Base-by-base conservation (phyloP, 1,140 invertebrate species). In the Carposina sasakii region DNA sequence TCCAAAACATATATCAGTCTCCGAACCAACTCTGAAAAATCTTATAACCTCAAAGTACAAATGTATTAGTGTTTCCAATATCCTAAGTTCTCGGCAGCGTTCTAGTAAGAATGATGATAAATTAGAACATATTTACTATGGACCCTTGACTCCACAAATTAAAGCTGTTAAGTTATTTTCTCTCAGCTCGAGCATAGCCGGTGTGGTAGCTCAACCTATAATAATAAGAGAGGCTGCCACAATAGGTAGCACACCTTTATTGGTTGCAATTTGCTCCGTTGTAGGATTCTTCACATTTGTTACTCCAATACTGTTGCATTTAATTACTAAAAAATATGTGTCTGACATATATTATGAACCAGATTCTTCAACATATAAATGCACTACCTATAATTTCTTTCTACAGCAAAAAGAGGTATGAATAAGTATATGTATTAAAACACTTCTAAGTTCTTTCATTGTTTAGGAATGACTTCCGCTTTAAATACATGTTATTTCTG, bases 271-370 rank as follows among this genome's bases (percentile, higher is more conserved):
- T 3, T 91, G 89, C 57, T 86, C 88, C 1, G 82, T 92, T 31
- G 85, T 94, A 1, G 91, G 91, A 17, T 89, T 96, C 57, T 94
- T 96, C 67, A 92, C 94, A 3, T 90, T 96, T 61, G 81, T 90
- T 0, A 96, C 94, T 3, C 96, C 96, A 1, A 33, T 96, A 15
- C 67, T 97, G 19, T 81, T 98, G 49, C 94, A 98, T 85, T 84
- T 89, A 3, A 82, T 97, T 12, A 91, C 93, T 2, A 96, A 92
- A 64, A 94, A 94, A 78, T 98, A 98, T 87, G 91, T 97, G 0
- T 91, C 89, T 0, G 82, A 90, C 51, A 79, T 98, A 2, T 85
- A 91, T 49, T 96, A 94, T 63, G 87, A 95, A 74, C 67, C 85
- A 10, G 56, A 71, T 17, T 89, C 79, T 22, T 86, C 90, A 21